Percentiles rank a stretch among this genome's conserved stretches.
Evolutionary conservation across 2,888 invertebrate species (phyloP).

Genomic region (Asteroscopus sphinx): DNA sequence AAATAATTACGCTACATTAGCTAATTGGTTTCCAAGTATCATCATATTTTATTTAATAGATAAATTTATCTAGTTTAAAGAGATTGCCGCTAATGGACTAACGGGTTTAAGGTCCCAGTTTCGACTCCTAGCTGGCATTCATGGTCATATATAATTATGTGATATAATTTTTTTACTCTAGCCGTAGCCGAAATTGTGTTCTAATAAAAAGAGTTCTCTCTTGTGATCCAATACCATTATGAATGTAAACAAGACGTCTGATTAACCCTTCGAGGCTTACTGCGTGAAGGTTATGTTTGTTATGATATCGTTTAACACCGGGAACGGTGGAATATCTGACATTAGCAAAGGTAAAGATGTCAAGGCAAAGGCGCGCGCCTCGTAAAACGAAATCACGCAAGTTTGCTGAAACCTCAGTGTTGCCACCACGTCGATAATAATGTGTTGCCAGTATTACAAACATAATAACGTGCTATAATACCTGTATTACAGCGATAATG

Average conservation of each 20-base stretch:
- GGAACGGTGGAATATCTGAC: conserved; percentile 29
- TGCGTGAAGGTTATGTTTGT: background rate
- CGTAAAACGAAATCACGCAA: conserved; percentile 27
- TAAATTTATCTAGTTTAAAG: conserved; percentile 19
- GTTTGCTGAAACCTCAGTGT: conserved; percentile 12
- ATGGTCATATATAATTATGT: no score
- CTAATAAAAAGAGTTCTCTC: background rate
- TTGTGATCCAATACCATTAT: background rate
- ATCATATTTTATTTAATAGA: background rate
- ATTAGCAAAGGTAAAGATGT: conserved; percentile 56
- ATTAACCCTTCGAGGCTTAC: background rate
- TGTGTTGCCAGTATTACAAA: background rate
- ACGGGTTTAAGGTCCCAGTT: background rate
- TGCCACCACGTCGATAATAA: conserved; percentile 1
- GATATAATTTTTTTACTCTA: no score
- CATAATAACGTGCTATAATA: background rate
- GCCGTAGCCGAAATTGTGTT: no score
- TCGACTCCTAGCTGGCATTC: background rate
- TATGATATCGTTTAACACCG: background rate
- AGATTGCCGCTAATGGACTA: background rate
- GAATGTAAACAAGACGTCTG: background rate
- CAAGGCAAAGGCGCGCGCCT: conserved; percentile 43
- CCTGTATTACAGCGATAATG: conserved; percentile 1
- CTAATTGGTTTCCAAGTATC: conserved; percentile 20
- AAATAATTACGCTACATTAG: conserved; percentile 10